These are phyloP conservation scores for Maccullochella peelii DNA, from an alignment of 2,113 vertebrate species.

Conservation along the genomic window DNA sequence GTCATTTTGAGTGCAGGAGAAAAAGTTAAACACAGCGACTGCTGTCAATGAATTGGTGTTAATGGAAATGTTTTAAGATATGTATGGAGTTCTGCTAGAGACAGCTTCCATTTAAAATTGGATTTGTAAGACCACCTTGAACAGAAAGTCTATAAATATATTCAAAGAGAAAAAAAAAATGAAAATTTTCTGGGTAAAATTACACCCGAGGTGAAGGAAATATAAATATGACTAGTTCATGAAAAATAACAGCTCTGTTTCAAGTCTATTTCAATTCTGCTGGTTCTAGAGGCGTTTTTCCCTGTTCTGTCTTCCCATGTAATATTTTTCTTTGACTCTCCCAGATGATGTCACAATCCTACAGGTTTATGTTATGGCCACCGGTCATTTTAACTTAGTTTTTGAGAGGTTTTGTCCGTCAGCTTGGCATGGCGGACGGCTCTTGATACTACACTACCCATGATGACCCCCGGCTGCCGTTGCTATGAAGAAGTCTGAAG, in stretches of 20 bases:
- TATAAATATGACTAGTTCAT: background rate
- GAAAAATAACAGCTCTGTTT: background rate
- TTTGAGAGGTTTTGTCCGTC: background rate
- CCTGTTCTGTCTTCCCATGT: background rate
- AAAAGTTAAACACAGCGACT: background rate
- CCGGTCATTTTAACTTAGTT: background rate
- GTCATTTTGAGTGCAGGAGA: background rate
- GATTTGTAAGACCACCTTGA: background rate
- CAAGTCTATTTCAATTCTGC: background rate
- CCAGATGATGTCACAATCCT: background rate
- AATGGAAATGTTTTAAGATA: background rate
- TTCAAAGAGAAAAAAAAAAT: background rate
- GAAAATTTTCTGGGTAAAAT: background rate
- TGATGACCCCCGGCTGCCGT: background rate
- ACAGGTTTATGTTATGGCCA: too few relatives aligned
- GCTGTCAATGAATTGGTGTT: background rate
- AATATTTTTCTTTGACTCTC: background rate
- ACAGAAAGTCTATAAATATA: background rate
- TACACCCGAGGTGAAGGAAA: background rate
- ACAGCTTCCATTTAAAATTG: background rate
- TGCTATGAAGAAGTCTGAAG: constrained; percentile 1
- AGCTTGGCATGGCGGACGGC: background rate
- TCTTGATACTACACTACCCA: background rate
- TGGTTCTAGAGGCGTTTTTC: background rate
- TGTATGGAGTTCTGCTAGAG: background rate